Evolutionary conservation across 2,797 vertebrate species (phyloP), one percentile per base, ranked within the genome.

Genomic region (Strix occidentalis): DNA sequence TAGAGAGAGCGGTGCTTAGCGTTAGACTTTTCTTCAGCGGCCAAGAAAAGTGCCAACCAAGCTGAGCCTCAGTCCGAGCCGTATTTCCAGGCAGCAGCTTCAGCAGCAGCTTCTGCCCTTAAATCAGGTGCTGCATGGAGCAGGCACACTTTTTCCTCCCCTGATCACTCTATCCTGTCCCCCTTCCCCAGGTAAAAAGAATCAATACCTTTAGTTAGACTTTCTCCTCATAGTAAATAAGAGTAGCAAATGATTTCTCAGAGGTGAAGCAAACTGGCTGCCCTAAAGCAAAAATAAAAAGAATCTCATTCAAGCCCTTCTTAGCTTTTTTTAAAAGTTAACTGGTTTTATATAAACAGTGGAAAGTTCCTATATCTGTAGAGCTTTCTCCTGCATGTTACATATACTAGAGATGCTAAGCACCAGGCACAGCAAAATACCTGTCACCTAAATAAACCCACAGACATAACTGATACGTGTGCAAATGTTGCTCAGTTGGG

Each of bases 131-230:
- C 61, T 15, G 46, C 63, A 15, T 3, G 19, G 63, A 75, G 41
- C 48, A 33, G 41, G 48, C 41, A 64, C 0, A 0, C 2, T 8
- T 65, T 39, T 45, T 72, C 51, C 39, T 72, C 24, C 51, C 35
- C 35, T 16, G 13, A 84, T 31, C 25, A 25, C 5, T 4, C 41
- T 20, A 1, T 43, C 20, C 50, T 5, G 1, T 10, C 77, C 25
- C 41, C 45, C 46, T 10, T 81, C 25, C 41, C 45, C 46, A 51
- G 37, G 15, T 51, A 45, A 70, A 83, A 85, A 77, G 50, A 20
- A 85, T 29, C 56, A 54, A 69, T 29, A 24, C 31, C 39, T 65
- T 87, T n/a, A 60, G 11, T 11, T 37, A 57, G 26, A 29, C 35
- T 76, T 33, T n/a, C 21, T 60, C 37, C 41, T 89, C 46, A 8